Percentiles rank a stretch among this genome's conserved stretches.
These are phyloP conservation scores for Parthenolecanium corni DNA, from an alignment of 2,888 invertebrate genomes.

Conservation along the genomic window DNA sequence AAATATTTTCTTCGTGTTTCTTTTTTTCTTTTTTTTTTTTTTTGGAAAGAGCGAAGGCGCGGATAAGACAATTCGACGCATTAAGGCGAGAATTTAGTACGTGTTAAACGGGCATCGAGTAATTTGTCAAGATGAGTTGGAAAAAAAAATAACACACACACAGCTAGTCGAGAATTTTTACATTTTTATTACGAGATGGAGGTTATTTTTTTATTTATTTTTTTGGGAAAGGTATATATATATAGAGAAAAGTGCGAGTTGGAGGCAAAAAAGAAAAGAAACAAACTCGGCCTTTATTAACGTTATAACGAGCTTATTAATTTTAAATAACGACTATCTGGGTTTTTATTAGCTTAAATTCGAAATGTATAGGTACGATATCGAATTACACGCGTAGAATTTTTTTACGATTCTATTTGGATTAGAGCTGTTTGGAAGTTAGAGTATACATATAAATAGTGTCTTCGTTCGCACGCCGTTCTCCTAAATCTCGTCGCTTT, in stretches of 20 bases:
- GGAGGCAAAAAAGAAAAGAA: no score
- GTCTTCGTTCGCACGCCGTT: not conserved
- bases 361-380: conserved; percentile 7
- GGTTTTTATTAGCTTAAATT: conserved; percentile 12
- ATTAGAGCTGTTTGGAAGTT: no score
- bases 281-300: conserved; percentile 17
- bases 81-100: conserved; percentile 25
- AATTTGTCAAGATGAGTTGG: conserved; percentile 19
- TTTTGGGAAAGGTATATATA: not conserved
- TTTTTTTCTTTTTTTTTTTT: no score
- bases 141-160: not conserved
- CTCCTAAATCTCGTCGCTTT: not conserved
- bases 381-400: conserved; percentile 20
- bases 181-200: conserved; percentile 17
- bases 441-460: no score
- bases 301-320: conserved; percentile 27
- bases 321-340: conserved; percentile 18
- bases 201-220: not conserved
- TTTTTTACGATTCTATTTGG: conserved; percentile 7
- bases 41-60: not conserved
- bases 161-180: conserved; percentile 3
- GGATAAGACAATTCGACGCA: not conserved
- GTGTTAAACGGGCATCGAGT: conserved; percentile 18
- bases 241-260: no score
- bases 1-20: no score